A percentile compares a stretch with the other conserved stretches of the same genome.
Evolutionary conservation across 2,888 invertebrate genomes (phyloP).

Genomic region (Galeopsomyia nigrocyanea): DNA sequence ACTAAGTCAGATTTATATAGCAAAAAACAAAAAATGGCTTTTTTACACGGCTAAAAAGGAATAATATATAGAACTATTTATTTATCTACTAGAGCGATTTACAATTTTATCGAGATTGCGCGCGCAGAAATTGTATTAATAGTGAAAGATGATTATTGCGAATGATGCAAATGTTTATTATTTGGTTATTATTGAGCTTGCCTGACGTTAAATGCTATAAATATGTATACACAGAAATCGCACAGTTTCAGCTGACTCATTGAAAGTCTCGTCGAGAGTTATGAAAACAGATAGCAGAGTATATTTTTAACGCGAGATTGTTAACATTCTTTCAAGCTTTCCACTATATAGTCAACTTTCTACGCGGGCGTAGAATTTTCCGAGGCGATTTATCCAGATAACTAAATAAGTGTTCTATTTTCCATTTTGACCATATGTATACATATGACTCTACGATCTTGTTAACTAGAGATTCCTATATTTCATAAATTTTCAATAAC

Average conservation of each 20-base stretch:
- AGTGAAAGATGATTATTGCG: constrained; percentile 8
- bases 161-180: constrained; percentile 1
- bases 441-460: too few relatives aligned
- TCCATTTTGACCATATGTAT: too few relatives aligned
- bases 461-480: too few relatives aligned
- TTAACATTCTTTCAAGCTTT: background rate
- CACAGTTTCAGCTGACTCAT: too few relatives aligned
- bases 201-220: background rate
- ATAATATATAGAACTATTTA: constrained; percentile 58
- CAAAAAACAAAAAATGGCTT: constrained; percentile 53
- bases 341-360: constrained; percentile 4
- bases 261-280: too few relatives aligned
- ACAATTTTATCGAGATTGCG: constrained; percentile 50
- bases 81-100: constrained; percentile 58
- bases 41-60: constrained; percentile 57
- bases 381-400: background rate
- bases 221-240: background rate
- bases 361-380: constrained; percentile 38
- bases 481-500: too few relatives aligned
- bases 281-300: constrained; percentile 9
- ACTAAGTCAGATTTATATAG: background rate
- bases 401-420: too few relatives aligned
- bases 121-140: constrained; percentile 30
- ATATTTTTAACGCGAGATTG: constrained; percentile 4
- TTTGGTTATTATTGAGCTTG: background rate